Evolutionary conservation across 1,140 invertebrate species (phyloP).

Genomic region (Penaeus japonicus): DNA sequence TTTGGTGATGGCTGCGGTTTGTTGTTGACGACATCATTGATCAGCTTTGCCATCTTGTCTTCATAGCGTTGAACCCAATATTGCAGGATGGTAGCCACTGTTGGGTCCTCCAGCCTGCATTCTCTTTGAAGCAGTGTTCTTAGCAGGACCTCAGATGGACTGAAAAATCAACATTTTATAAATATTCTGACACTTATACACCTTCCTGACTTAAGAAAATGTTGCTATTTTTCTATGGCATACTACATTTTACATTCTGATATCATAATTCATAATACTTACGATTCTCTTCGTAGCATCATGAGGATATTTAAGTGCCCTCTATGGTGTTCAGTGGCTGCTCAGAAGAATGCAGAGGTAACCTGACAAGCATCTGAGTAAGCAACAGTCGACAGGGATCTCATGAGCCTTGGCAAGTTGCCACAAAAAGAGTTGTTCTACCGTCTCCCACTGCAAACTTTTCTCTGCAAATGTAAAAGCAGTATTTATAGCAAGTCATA

Average conservation of each 20-base stretch:
- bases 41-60: constrained; percentile 78
- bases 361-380: constrained; percentile 90
- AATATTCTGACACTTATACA: not conserved
- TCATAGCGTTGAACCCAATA: constrained; percentile 93
- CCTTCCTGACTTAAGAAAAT: not conserved
- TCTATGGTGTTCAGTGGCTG: constrained; percentile 85
- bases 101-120: constrained; percentile 58
- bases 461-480: constrained; percentile 72
- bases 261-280: constrained; percentile 59
- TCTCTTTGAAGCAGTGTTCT: constrained; percentile 83
- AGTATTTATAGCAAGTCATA: not conserved
- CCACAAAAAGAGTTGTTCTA: constrained; percentile 97
- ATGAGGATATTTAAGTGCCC: constrained; percentile 88
- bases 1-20: constrained; percentile 82
- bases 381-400: constrained; percentile 85
- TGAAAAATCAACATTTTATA: constrained; percentile 62
- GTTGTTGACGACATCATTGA: constrained; percentile 69
- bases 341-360: constrained; percentile 88
- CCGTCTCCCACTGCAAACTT: constrained; percentile 93
- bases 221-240: too few relatives aligned
- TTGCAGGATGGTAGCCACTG: constrained; percentile 80
- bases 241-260: too few relatives aligned
- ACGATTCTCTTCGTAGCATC: constrained; percentile 90
- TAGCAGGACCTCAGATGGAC: constrained; percentile 84
- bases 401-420: constrained; percentile 92